phyloP scores from a whole-genome alignment of 2,113 vertebrate species.

The Callaeas wilsoni region DNA sequence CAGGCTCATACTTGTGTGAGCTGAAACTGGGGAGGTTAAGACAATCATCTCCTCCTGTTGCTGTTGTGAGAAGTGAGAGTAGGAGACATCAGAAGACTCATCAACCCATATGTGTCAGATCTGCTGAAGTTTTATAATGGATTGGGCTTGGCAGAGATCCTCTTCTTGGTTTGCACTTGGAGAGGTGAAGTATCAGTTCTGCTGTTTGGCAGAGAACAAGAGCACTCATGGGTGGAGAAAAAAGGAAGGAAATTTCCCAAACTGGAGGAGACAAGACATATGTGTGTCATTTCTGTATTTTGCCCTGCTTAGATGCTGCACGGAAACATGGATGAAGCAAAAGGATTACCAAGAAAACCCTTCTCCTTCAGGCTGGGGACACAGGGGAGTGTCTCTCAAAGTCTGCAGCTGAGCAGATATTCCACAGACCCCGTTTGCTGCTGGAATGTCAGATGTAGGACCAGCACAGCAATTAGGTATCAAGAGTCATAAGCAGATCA shows the following conservation, averaged over 20 bases:
- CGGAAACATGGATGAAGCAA: not conserved
- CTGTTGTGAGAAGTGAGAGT: not conserved
- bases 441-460: not conserved
- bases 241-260: not conserved
- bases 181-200: conserved; percentile 21
- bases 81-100: conserved; percentile 7
- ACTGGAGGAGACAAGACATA: not conserved
- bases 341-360: not conserved
- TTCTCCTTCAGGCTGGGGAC: not conserved
- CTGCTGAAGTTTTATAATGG: not conserved
- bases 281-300: not conserved
- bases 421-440: not conserved
- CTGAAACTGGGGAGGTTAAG: not conserved
- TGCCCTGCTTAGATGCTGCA: not conserved
- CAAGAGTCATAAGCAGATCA: not conserved
- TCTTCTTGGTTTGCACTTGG: conserved; percentile 3
- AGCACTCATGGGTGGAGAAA: not conserved
- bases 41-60: not conserved
- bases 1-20: not conserved
- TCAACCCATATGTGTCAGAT: conserved; percentile 28
- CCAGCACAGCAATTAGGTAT: not conserved
- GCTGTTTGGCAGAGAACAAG: not conserved
- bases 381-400: not conserved
- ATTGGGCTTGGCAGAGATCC: not conserved
- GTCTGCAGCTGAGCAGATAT: not conserved